Evolutionary conservation across 1,140 invertebrate species (phyloP).

Genomic region (Brachystomella parvula): DNA sequence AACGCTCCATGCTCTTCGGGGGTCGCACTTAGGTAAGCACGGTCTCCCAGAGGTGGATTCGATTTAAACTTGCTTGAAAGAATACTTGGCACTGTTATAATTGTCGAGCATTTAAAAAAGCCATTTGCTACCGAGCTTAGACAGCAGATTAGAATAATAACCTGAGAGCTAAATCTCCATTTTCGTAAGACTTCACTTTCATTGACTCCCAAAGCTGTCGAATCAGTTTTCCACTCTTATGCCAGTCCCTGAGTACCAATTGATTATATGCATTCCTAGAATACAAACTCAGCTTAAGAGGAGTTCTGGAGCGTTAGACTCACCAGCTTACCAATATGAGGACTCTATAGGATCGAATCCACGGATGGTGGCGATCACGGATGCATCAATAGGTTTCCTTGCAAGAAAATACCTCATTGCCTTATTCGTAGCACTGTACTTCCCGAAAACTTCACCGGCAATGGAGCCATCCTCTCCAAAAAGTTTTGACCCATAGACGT

Average conservation of each 20-base stretch:
- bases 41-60: too few relatives aligned
- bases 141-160: background rate
- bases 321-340: background rate
- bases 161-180: background rate
- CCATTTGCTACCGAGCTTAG: too few relatives aligned
- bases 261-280: conserved; percentile 7
- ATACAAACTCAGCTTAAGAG: background rate
- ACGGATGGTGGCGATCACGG: background rate
- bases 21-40: too few relatives aligned
- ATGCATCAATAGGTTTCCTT: background rate
- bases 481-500: background rate
- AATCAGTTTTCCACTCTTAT: background rate
- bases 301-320: background rate
- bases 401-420: background rate
- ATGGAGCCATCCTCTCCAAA: background rate
- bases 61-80: too few relatives aligned
- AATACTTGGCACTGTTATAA: too few relatives aligned
- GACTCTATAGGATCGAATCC: background rate
- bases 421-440: background rate
- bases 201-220: background rate
- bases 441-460: background rate
- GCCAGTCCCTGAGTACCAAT: background rate
- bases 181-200: background rate
- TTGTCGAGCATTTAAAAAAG: too few relatives aligned
- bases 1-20: too few relatives aligned